Base-by-base conservation (phyloP, 2,113 vertebrate species). In the Trogon melanurus region DNA sequence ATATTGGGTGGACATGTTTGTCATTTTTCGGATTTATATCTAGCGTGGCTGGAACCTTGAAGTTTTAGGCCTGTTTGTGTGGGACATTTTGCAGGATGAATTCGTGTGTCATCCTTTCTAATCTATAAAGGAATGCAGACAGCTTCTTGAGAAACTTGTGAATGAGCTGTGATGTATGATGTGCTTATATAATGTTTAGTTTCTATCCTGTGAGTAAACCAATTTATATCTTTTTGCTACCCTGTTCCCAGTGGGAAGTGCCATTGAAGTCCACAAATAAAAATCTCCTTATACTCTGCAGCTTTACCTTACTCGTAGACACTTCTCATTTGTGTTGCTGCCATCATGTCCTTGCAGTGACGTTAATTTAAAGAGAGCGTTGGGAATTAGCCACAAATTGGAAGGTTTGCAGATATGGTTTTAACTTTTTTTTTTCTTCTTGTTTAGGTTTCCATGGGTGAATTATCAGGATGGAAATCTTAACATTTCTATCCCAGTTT, bases 401-500 rank as follows among this genome's bases (percentile, higher is more conserved):
- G 36, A 36, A 36, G 36, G 36, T 36, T 69, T 82, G 8, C 36
- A 64, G 30, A 20, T 34, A 5, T 0, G 27, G 3, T 60, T 83
- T 83, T 41, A 67, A 91, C 34, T 41, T 41, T 30, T 81, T 10
- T 62, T 13, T 53, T 50, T 88, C 47, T 81, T 93, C 85, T 75
- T 91, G 7, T 94, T 82, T 81, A 99, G 99, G 96, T 99, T 99
- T 97, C 99, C 99, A 1, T 99, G 99, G 99, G 99, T 99, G 62
- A 99, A 99, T 97, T 99, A 99, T 75, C 98, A 99, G 95, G 99
- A 99, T 96, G 96, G 96, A 96, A 99, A 99, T 95, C 97, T 99
- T 79, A 99, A 99, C 97, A 98, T 99, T 97, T 99, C 99, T 47
- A 98, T 99, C 93, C 99, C 99, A 6, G 96, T 99, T 73, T 99